Conservation (phyloP, 2,888 invertebrate genomes). For the Ectemnius cavifrons region DNA sequence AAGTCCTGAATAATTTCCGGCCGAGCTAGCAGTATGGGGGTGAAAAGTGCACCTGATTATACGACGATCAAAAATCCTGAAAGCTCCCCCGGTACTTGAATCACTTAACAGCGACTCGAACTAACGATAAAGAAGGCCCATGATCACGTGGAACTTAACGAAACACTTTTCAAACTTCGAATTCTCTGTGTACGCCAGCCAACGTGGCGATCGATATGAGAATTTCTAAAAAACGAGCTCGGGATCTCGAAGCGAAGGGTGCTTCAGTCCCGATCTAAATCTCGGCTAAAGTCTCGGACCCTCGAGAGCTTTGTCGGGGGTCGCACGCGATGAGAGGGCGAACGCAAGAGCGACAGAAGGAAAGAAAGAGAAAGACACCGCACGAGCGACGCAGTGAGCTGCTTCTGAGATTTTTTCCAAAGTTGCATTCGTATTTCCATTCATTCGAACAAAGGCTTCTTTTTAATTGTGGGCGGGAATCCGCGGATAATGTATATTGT, state of each 20-base stretch:
- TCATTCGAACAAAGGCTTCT: slow-evolving; percentile 38
- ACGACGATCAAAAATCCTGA: background rate
- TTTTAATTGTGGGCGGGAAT: slow-evolving; percentile 33
- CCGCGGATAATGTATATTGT: slow-evolving; percentile 35
- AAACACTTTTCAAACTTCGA: background rate
- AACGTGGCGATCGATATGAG: background rate
- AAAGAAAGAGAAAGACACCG: too few relatives aligned
- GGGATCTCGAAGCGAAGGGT: slow-evolving; percentile 2
- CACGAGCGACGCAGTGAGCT: too few relatives aligned
- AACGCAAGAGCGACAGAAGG: too few relatives aligned
- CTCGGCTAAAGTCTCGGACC: slow-evolving; percentile 1
- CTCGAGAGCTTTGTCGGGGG: slow-evolving; percentile 1
- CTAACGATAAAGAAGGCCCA: background rate
- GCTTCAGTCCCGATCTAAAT: slow-evolving; percentile 27
- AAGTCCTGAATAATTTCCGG: slow-evolving; percentile 20
- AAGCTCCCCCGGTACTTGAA: background rate
- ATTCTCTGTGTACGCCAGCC: background rate
- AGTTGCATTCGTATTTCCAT: slow-evolving; percentile 27
- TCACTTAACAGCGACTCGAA: background rate
- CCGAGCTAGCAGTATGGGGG: background rate
- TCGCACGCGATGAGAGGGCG: background rate
- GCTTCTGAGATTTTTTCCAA: slow-evolving; percentile 15
- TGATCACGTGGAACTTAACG: background rate
- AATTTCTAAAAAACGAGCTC: slow-evolving; percentile 1
- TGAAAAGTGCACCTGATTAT: background rate